Evolutionary conservation across 2,113 vertebrate genomes (phyloP).

Genomic region (Nymphicus hollandicus): DNA sequence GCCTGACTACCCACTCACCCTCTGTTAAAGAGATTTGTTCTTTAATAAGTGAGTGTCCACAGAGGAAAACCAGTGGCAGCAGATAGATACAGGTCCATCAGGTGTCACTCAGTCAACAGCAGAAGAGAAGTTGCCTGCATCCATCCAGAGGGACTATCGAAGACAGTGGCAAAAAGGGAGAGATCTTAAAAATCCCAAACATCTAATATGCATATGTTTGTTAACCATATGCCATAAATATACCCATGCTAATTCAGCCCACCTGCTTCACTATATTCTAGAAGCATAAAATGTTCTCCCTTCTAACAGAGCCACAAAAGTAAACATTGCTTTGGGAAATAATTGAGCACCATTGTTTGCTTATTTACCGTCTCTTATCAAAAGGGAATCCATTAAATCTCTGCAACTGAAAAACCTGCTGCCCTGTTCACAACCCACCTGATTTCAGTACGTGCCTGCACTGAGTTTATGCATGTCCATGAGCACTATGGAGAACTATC

Average conservation of each 20-base stretch:
- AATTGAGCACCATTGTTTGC: background rate
- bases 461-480: background rate
- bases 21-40: slow-evolving; percentile 33
- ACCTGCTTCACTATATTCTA: background rate
- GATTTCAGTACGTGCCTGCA: background rate
- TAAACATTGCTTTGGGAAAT: background rate
- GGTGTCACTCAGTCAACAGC: background rate
- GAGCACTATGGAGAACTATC: background rate
- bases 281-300: background rate
- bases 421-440: background rate
- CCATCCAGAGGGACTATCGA: background rate
- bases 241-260: slow-evolving; percentile 21
- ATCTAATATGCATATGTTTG: slow-evolving; percentile 16
- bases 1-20: slow-evolving; percentile 60
- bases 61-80: background rate
- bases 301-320: background rate
- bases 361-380: background rate
- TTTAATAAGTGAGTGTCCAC: slow-evolving; percentile 41
- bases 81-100: background rate
- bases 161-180: background rate
- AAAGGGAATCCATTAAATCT: background rate
- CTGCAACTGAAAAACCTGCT: background rate
- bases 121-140: background rate
- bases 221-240: slow-evolving; percentile 41
- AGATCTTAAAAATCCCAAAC: background rate